Evolutionary conservation across 2,888 invertebrate genomes (phyloP), one percentile per base, ranked within the genome.

Genomic region (Lasiommata megera): DNA sequence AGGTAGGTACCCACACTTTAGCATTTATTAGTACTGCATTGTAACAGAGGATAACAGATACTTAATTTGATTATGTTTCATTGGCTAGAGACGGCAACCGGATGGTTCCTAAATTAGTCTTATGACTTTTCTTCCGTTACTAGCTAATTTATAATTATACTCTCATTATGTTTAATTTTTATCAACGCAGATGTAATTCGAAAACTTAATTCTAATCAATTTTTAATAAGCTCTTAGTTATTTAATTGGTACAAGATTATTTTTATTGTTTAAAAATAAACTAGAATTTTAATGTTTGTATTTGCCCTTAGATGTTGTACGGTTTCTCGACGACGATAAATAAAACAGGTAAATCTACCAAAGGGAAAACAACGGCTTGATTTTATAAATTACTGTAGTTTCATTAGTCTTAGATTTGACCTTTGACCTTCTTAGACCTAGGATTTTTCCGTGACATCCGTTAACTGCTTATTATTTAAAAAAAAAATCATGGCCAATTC

Each of bases 41-140:
- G 17, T 9, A 7, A 31, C 46, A 29, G 17, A 17, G 9, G 29
- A 47, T 31, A 47, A 43, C n/a, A 12, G 23, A 43, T 23, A 43
- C 23, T 43, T 43, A 43, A 43, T 6, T 43, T 28, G 43, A 43
- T 43, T 28, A 23, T 12, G 43, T 23, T 43, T 28, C 43, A 28
- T 43, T 23, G 43, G 23, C 23, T n/a, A 18, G 12, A 23, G 43
- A 28, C 43, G 43, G 28, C 43, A 12, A 43, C 43, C 43, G 43
- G 43, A 43, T 23, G 43, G 28, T 7, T 43, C 12, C 43, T 43
- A 43, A 43, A 43, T 43, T 43, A 43, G 43, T 43, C 43, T n/a
- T 43, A 43, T 18, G n/a, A 43, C 43, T 43, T 43, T 23, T 23
- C 23, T 43, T 43, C 43, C 43, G 43, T 17, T 12, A 6, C 12